Percentiles rank a stretch among this genome's conserved stretches.
phyloP scores from a whole-genome alignment of 2,113 vertebrate genomes.

The Heliornis fulica region DNA sequence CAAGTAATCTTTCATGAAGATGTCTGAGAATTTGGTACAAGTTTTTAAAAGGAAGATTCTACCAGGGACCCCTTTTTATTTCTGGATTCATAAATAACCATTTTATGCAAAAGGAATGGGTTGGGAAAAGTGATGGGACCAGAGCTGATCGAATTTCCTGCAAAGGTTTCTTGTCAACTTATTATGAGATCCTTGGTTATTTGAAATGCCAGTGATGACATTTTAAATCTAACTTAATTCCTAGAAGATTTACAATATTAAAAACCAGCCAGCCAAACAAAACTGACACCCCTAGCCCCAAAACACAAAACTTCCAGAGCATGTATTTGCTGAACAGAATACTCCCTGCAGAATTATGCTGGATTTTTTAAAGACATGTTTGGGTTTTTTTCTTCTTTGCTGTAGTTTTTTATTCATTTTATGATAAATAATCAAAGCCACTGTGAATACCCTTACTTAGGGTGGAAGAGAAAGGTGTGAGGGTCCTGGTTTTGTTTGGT shows the following conservation, averaged over 20 bases:
- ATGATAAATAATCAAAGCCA: neutral
- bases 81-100: neutral
- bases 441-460: neutral
- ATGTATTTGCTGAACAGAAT: neutral
- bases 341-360: neutral
- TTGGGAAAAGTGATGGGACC: neutral
- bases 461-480: neutral
- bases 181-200: neutral
- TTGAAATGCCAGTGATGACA: neutral
- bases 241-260: neutral
- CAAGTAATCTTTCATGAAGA: neutral
- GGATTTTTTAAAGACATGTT: neutral
- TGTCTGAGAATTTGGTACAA: neutral
- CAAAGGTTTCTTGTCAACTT: neutral
- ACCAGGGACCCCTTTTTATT: neutral
- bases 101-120: neutral
- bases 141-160: neutral
- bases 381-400: neutral
- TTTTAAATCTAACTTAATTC: neutral
- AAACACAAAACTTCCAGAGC: neutral
- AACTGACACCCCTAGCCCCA: fast-evolving
- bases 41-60: neutral
- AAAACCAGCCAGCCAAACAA: neutral
- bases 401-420: neutral
- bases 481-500: too few species aligned